phyloP scores from a whole-genome alignment of 2,797 vertebrate genomes.

The Carcharodon carcharias region DNA sequence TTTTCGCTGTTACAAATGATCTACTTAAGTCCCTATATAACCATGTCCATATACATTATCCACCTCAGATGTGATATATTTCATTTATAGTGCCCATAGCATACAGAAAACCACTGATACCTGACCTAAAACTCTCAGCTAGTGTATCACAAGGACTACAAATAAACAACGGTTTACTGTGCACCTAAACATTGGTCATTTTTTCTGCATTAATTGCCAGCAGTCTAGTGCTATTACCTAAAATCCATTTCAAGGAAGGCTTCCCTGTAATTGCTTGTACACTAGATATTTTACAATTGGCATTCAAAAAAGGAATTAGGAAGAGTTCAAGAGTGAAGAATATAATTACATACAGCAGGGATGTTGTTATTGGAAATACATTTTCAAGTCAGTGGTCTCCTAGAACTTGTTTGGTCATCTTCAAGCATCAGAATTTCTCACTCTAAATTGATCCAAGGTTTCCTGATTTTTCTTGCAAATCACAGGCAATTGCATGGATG shows the following conservation, averaged over 20 bases:
- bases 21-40: background rate
- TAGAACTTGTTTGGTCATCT: no score
- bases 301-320: no score
- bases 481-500: no score
- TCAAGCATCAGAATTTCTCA: background rate
- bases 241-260: background rate
- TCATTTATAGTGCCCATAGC: background rate
- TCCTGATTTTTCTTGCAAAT: background rate
- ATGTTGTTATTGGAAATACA: no score
- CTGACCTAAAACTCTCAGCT: background rate
- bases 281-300: background rate
- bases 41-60: background rate
- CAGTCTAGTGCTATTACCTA: background rate
- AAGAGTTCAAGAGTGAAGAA: background rate
- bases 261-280: background rate
- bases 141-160: background rate
- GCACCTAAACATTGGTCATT: no score
- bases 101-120: background rate
- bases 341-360: no score
- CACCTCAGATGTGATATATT: background rate
- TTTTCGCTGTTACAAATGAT: background rate
- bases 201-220: background rate
- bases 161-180: background rate
- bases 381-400: background rate
- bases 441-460: background rate